Conservation (phyloP, 1,140 invertebrate species). For the Cydia fagiglandana region DNA sequence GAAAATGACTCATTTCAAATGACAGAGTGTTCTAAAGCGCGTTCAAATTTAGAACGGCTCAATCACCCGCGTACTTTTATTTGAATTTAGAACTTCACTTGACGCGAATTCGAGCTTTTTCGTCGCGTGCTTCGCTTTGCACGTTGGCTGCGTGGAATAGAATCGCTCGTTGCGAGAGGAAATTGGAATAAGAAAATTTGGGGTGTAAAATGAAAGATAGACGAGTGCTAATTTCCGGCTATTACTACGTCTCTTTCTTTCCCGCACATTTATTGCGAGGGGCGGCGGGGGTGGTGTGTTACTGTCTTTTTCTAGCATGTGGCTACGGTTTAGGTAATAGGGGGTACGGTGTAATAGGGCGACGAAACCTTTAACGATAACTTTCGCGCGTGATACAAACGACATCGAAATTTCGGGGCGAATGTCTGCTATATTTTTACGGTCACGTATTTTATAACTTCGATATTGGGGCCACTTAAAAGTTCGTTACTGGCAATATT, state of each 20-base stretch:
- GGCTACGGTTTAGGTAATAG: conserved; percentile 53
- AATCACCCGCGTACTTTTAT: conserved; percentile 33
- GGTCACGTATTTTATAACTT: conserved; percentile 19
- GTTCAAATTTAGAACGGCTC: conserved; percentile 50
- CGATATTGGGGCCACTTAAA: conserved; percentile 20
- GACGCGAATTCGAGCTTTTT: conserved; percentile 35
- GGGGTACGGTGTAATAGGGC: conserved; percentile 41
- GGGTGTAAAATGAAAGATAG: conserved; percentile 80
- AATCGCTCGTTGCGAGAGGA: conserved; percentile 69
- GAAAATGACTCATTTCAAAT: conserved; percentile 80
- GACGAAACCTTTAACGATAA: conserved; percentile 36
- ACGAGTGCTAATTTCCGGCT: conserved; percentile 79
- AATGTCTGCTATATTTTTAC: conserved; percentile 30
- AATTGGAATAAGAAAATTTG: conserved; percentile 80
- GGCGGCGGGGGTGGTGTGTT: conserved; percentile 51
- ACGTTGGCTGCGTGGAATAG: conserved; percentile 54
- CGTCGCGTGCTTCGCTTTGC: conserved; percentile 19
- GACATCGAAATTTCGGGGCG: conserved; percentile 30
- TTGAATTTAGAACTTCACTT: conserved; percentile 47
- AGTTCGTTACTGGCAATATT: conserved; percentile 34
- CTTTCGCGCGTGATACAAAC: conserved; percentile 33
- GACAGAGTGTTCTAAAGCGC: conserved; percentile 76
- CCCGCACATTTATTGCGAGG: conserved; percentile 69
- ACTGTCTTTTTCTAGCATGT: conserved; percentile 67
- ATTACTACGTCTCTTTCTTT: conserved; percentile 78